A percentile compares a stretch with the other conserved stretches of the same genome.
These are phyloP conservation scores for Hydropsyche tenuis DNA, from an alignment of 1,140 invertebrate genomes.

Conservation along the genomic window DNA sequence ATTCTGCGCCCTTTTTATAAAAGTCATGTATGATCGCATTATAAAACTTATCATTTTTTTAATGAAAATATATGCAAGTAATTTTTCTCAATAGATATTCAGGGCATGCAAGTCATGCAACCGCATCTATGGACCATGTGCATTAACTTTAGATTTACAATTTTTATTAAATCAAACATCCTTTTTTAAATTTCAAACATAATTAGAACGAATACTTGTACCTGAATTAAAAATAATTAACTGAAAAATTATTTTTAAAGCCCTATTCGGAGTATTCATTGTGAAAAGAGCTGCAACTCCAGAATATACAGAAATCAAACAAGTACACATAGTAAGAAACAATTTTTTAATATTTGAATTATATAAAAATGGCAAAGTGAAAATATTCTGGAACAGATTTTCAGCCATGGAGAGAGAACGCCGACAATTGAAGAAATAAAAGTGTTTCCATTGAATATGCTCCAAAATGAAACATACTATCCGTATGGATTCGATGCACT, in stretches of 20 bases:
- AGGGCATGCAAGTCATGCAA: too few species aligned
- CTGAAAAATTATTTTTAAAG: constrained; percentile 50
- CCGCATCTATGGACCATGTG: too few species aligned
- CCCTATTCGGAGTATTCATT: constrained; percentile 61
- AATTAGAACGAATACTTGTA: too few species aligned
- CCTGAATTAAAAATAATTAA: too few species aligned
- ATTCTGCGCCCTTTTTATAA: too few species aligned
- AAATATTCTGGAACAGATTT: constrained; percentile 54
- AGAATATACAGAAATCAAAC: constrained; percentile 58
- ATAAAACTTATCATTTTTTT: too few species aligned
- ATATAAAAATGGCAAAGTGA: background rate
- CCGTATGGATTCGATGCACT: constrained; percentile 62
- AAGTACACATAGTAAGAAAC: constrained; percentile 62
- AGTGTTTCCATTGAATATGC: constrained; percentile 57
- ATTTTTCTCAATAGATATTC: too few species aligned
- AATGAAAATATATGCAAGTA: too few species aligned
- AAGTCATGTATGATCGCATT: too few species aligned
- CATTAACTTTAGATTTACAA: too few species aligned
- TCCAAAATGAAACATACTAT: constrained; percentile 58
- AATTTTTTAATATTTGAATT: background rate
- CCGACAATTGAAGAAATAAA: constrained; percentile 59
- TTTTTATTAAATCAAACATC: too few species aligned
- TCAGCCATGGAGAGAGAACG: constrained; percentile 65
- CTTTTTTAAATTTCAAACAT: too few species aligned
- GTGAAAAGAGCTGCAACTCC: constrained; percentile 57